A percentile compares a stretch with the other conserved stretches of the same genome.
Evolutionary conservation across 2,888 invertebrate genomes (phyloP).

Genomic region (Deilephila elpenor): DNA sequence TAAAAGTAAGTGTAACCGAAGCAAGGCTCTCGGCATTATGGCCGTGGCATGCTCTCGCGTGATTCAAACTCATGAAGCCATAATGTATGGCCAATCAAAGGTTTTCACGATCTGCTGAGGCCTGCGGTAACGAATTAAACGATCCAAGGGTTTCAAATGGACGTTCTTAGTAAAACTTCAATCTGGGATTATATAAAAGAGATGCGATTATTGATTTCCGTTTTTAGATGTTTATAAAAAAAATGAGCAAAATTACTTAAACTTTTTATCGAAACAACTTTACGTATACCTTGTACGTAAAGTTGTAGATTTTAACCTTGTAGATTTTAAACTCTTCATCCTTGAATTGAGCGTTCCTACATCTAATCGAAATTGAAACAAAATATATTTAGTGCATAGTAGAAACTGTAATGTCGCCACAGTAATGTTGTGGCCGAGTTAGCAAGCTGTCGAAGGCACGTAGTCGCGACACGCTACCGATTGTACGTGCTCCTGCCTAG

Average conservation of each 20-base stretch:
- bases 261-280: too few species aligned
- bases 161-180: not conserved
- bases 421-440: slow-evolving; percentile 68
- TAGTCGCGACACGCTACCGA: slow-evolving; percentile 60
- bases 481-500: slow-evolving; percentile 71
- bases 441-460: slow-evolving; percentile 58
- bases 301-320: too few species aligned
- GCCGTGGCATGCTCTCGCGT: slow-evolving; percentile 52
- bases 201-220: not conserved
- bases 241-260: too few species aligned
- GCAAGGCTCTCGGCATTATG: slow-evolving; percentile 17
- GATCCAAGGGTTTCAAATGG: slow-evolving; percentile 20
- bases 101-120: slow-evolving; percentile 49
- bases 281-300: too few species aligned
- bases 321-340: too few species aligned
- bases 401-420: not conserved
- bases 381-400: too few species aligned
- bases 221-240: not conserved
- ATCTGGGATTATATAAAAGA: not conserved
- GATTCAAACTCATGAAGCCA: slow-evolving; percentile 56
- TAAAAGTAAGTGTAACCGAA: slow-evolving; percentile 8
- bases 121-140: slow-evolving; percentile 42
- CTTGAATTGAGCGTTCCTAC: too few species aligned
- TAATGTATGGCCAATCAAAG: slow-evolving; percentile 51
- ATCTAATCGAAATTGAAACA: too few species aligned